These are phyloP conservation scores for Sebastes taczanowskii DNA, from an alignment of 2,797 vertebrate species.

Conservation along the genomic window DNA sequence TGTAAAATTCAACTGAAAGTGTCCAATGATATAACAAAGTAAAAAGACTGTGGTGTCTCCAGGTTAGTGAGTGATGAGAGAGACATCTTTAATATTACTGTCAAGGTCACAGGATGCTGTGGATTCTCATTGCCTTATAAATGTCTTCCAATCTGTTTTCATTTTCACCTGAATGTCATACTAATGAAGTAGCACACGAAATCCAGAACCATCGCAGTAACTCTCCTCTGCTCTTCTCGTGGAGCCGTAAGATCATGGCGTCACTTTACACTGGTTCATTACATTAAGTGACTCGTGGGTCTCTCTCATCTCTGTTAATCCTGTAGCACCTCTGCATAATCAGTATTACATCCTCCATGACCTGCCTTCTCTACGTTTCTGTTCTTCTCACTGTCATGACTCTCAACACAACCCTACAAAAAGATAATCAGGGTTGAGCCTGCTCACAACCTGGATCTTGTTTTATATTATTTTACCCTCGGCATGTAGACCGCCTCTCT, in stretches of 20 bases:
- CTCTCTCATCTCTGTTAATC: conserved; percentile 37
- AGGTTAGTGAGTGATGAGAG: neutral
- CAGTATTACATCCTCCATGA: conserved; percentile 15
- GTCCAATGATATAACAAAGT: neutral
- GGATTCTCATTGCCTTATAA: neutral
- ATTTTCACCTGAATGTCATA: neutral
- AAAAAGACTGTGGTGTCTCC: neutral
- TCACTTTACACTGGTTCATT: conserved; percentile 24
- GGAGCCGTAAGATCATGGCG: conserved; percentile 18
- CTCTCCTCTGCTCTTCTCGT: neutral
- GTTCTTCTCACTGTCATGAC: neutral
- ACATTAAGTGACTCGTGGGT: conserved; percentile 2
- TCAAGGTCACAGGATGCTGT: neutral
- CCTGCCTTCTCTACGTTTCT: neutral
- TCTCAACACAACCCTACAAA: neutral
- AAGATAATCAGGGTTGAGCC: neutral
- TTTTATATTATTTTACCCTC: neutral
- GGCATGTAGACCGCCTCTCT: neutral
- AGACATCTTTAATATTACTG: neutral
- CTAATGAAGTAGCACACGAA: neutral
- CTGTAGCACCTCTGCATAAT: conserved; percentile 31
- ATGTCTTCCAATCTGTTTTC: neutral
- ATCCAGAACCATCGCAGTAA: neutral
- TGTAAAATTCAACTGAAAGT: neutral
- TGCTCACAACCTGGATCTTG: neutral